A percentile compares a stretch with the other conserved stretches of the same genome.
These are phyloP conservation scores for Takifugu bimaculatus DNA, from an alignment of 2,113 vertebrate species.

Conservation along the genomic window DNA sequence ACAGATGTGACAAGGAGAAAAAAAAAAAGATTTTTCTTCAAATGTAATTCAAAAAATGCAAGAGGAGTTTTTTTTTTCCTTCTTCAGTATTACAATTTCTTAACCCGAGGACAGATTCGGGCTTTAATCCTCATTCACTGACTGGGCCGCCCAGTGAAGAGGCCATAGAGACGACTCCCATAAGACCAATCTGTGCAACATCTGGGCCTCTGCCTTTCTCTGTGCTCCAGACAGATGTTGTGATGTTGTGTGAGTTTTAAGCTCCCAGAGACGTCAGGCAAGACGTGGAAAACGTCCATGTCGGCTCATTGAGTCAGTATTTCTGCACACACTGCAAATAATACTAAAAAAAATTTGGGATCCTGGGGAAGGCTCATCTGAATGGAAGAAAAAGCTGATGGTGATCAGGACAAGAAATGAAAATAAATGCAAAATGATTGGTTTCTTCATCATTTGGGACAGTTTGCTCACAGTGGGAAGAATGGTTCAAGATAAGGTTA, in stretches of 20 bases:
- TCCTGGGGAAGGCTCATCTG: neutral
- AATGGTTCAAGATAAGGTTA: too few relatives aligned
- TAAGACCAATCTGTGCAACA: slow-evolving; percentile 70
- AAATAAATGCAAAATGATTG: too few relatives aligned
- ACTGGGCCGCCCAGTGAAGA: slow-evolving; percentile 56
- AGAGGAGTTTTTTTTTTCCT: neutral
- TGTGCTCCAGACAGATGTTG: slow-evolving; percentile 66
- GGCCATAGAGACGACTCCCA: slow-evolving; percentile 63
- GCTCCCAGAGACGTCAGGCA: slow-evolving; percentile 55
- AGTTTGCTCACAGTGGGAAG: too few relatives aligned
- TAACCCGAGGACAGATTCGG: slow-evolving; percentile 32
- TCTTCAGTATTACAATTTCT: slow-evolving; percentile 1
- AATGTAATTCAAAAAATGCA: neutral
- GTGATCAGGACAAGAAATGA: too few relatives aligned
- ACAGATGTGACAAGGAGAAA: too few relatives aligned
- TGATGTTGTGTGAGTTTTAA: slow-evolving; percentile 64
- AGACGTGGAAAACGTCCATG: slow-evolving; percentile 24
- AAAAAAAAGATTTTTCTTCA: too few relatives aligned
- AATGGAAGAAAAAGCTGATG: too few relatives aligned
- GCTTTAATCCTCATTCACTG: slow-evolving; percentile 61
- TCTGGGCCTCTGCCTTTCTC: slow-evolving; percentile 72
- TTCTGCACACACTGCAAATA: slow-evolving; percentile 1
- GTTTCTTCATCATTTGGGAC: too few relatives aligned
- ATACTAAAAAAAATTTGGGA: slow-evolving; percentile 5
- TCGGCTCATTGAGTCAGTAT: slow-evolving; percentile 15